phyloP scores from a whole-genome alignment of 2,113 vertebrate species.

The Neodon shergylaensis region DNA sequence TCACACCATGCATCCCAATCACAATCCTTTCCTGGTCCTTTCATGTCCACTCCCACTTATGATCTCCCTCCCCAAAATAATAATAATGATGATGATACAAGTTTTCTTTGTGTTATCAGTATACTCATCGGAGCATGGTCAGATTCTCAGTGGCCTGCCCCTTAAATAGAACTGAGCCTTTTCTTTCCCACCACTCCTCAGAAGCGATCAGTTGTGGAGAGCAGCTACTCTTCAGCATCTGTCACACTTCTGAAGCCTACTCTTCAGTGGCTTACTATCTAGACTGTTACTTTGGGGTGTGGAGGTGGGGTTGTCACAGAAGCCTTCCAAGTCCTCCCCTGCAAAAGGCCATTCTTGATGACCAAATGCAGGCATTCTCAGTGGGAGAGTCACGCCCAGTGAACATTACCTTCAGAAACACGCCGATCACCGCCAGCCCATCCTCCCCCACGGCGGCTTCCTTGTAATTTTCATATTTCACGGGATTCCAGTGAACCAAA shows the following conservation, averaged over 20 bases:
- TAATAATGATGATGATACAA: background rate
- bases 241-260: background rate
- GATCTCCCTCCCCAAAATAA: background rate
- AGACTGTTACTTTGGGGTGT: background rate
- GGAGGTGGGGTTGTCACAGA: background rate
- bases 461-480: constrained; percentile 90
- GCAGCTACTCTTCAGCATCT: background rate
- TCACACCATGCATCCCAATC: background rate
- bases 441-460: constrained; percentile 93
- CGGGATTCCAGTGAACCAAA: constrained; percentile 96
- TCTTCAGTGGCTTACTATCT: background rate
- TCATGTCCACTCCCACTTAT: background rate
- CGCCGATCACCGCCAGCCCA: constrained; percentile 93
- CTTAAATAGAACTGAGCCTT: background rate
- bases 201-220: background rate
- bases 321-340: background rate
- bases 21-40: background rate
- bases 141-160: background rate
- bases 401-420: constrained; percentile 93
- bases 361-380: fast-evolving
- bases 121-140: background rate
- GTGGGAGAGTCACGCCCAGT: background rate
- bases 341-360: background rate
- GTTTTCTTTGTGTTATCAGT: background rate
- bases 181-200: background rate